Evolutionary conservation across 2,888 invertebrate species (phyloP), one percentile per base, ranked within the genome.

Genomic region (Brachyptera risi): DNA sequence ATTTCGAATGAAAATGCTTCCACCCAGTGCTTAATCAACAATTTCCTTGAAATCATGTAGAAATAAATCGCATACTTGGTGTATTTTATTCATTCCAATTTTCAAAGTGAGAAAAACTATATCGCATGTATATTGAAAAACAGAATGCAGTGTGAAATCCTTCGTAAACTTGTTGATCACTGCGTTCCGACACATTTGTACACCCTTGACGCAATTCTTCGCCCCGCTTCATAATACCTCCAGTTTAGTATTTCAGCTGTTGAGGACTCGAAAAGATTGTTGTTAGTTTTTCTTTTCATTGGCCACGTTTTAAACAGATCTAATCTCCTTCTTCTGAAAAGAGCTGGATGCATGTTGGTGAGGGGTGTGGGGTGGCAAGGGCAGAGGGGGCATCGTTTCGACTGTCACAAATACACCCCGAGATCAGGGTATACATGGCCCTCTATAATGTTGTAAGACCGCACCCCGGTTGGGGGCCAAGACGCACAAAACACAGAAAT

Each of bases 241-340:
- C 17, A 17, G 27, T 27, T 17, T 51, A 24, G 27, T 51, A 27
- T 51, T 27, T 26, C 50, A 54, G 54, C 54, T 54, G 54, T 24
- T 35, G 35, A n/a, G 35, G 35, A 23, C 23, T 54, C n/a, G n/a
- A 37, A 54, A 31, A 54, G 54, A 54, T 54, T 35, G 35, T 24
- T 54, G 54, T 54, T 54, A 23, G 54, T 54, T 54, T 54, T 54
- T 37, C 35, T 54, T 54, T 54, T 54, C 54, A 54, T 54, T 54
- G 37, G 54, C 54, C 54, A 54, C 54, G 54, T 51, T 51, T 51
- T 51, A 51, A 51, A 51, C 50, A 51, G 50, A 24, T 27, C 26
- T 51, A 51, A 51, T 51, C 50, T 27, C 17, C 50, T 26, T n/a
- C n/a, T n/a, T n/a, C n/a, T n/a, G n/a, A n/a, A n/a, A n/a, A n/a